Evolutionary conservation across 2,113 vertebrate species (phyloP), one percentile per base, ranked within the genome.

Genomic region (Gavia stellata): DNA sequence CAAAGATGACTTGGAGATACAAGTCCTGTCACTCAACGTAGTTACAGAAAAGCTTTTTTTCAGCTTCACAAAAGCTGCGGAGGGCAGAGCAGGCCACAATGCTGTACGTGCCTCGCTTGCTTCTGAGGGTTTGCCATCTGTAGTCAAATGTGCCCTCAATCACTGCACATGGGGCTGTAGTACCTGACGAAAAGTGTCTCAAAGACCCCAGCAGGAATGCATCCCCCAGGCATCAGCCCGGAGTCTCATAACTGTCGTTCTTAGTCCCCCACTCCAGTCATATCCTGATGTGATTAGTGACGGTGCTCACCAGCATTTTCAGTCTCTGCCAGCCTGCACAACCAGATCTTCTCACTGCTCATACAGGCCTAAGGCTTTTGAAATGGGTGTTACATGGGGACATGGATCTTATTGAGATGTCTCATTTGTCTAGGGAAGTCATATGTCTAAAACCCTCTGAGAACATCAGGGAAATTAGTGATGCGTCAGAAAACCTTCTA

Each of bases 61-160:
- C 40, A 63, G 16, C 19, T 77, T 53, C 45, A 12, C 18, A 81
- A 71, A 86, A 47, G 18, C 49, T 40, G 18, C 12, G n/a, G 18
- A 78, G 18, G 25, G 38, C 24, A 56, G 42, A 52, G 42, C 33
- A 74, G 40, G 34, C 34, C 55, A 70, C 20, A 52, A 9, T 42
- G 20, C 12, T 47, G 17, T 65, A 16, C 1, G 1, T 13, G 9
- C 21, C 70, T 23, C 1, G 0, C 34, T 55, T 81, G 13, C 65
- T 71, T 53, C 34, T 31, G 12, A 63, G 26, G 3, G 16, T 71
- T 81, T 52, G 17, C 8, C 19, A 12, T 26, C 53, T 72, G 21
- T 59, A 61, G 40, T 78, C 40, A 71, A 47, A 71, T 17, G n/a
- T 56, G 19, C 7, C 62, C 24, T 85, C 36, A 17, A 7, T 33